Evolutionary conservation across 2,113 vertebrate species (phyloP).

Genomic region (Ramphastos sulfuratus): DNA sequence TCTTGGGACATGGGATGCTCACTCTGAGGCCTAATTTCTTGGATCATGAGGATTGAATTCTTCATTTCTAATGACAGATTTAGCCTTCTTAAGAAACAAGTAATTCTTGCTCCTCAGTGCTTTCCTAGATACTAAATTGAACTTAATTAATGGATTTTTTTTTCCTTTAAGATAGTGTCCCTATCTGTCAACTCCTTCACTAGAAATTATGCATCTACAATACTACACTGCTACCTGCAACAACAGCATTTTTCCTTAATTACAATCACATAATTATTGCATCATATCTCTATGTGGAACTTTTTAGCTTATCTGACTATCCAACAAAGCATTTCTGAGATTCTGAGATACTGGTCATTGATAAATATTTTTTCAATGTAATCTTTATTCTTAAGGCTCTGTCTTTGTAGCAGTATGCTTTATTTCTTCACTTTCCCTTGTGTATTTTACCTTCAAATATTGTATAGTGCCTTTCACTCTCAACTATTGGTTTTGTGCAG

Average conservation of each 20-base stretch:
- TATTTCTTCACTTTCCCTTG: not conserved
- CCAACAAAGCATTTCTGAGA: not conserved
- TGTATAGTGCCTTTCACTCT: not conserved
- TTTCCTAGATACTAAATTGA: not conserved
- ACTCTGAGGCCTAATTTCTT: not conserved
- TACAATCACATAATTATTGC: not conserved
- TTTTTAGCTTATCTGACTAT: not conserved
- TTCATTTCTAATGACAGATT: not conserved
- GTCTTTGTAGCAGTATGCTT: not conserved
- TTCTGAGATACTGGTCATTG: not conserved
- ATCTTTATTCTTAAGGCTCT: not conserved
- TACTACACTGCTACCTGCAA: not conserved
- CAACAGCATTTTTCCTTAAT: not conserved
- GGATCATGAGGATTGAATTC: not conserved
- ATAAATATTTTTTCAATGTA: not conserved
- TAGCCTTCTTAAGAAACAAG: not conserved
- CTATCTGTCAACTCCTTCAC: not conserved
- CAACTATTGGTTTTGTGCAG: not conserved
- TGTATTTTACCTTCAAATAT: not conserved
- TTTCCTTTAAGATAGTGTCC: not conserved
- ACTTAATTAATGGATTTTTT: not conserved
- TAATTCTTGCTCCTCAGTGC: not conserved
- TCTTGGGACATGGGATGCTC: not conserved
- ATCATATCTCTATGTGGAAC: not conserved
- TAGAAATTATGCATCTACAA: not conserved